Evolutionary conservation across 1,140 invertebrate species (phyloP).

Genomic region (Stegodyphus dumicola): DNA sequence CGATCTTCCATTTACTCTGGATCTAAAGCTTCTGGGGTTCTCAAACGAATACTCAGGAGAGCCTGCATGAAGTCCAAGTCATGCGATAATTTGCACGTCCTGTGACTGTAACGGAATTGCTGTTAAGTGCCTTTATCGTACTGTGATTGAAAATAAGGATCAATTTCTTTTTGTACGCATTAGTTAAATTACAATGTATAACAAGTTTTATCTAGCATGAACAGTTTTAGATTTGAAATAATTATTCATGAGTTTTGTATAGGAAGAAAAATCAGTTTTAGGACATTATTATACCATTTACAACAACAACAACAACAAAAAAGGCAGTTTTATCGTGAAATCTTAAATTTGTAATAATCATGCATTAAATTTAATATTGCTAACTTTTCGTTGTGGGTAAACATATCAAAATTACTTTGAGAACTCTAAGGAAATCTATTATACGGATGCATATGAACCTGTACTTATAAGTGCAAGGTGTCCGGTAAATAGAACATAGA

Average conservation of each 20-base stretch:
- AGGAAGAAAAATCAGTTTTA: neutral
- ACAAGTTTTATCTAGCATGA: neutral
- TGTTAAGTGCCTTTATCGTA: neutral
- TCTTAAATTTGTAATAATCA: too few species aligned
- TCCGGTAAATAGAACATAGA: too few species aligned
- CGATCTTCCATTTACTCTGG: conserved; percentile 63
- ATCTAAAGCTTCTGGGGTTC: conserved; percentile 64
- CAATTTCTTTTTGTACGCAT: neutral
- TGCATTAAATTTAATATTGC: too few species aligned
- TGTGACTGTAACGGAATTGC: conserved; percentile 58
- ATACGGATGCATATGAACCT: too few species aligned
- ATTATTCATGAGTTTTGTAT: neutral
- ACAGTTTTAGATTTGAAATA: neutral
- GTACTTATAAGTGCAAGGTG: too few species aligned
- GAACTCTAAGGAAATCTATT: too few species aligned
- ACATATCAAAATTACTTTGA: too few species aligned
- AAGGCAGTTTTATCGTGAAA: neutral
- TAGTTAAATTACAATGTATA: neutral
- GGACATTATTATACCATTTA: too few species aligned
- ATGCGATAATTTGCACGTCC: conserved; percentile 68
- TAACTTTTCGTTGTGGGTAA: too few species aligned
- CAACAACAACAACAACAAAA: too few species aligned
- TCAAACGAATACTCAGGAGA: conserved; percentile 66
- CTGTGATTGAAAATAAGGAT: neutral
- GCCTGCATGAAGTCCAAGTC: conserved; percentile 66